Evolutionary conservation across 2,797 vertebrate species (phyloP).

Genomic region (Malurus splendens): DNA sequence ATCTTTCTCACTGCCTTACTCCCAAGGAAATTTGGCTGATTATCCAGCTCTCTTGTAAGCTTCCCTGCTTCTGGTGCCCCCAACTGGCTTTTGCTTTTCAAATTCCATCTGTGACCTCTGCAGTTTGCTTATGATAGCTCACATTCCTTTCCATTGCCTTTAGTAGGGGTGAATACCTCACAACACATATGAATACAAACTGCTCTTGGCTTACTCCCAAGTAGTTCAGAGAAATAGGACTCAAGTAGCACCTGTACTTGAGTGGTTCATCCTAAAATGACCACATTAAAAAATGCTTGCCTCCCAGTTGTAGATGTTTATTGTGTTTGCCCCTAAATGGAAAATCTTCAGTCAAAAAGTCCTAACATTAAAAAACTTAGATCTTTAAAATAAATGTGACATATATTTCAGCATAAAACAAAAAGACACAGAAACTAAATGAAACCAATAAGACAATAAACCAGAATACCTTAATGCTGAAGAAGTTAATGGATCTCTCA

Average conservation of each 20-base stretch:
- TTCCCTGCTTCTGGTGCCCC: slow-evolving; percentile 9
- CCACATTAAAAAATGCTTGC: not conserved
- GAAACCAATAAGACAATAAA: not conserved
- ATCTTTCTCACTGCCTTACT: not conserved
- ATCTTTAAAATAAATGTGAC: not conserved
- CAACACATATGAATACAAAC: not conserved
- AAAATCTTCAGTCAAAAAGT: not conserved
- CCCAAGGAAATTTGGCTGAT: not conserved
- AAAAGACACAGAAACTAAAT: not conserved
- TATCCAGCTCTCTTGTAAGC: not conserved
- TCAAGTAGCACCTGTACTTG: not conserved
- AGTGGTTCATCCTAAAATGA: not conserved
- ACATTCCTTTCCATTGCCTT: not conserved
- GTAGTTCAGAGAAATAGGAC: not conserved
- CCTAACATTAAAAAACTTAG: not conserved
- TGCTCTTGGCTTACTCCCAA: not conserved
- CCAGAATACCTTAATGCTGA: not conserved
- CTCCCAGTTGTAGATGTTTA: not conserved
- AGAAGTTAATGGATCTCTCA: not conserved
- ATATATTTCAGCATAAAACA: not conserved
- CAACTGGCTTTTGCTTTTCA: slow-evolving; percentile 7
- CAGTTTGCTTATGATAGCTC: not conserved
- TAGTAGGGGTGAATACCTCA: not conserved
- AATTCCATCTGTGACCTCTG: slow-evolving; percentile 15
- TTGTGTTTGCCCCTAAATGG: not conserved